Conservation (phyloP, 2,113 vertebrate genomes). For the Neoarius graeffei region DNA sequence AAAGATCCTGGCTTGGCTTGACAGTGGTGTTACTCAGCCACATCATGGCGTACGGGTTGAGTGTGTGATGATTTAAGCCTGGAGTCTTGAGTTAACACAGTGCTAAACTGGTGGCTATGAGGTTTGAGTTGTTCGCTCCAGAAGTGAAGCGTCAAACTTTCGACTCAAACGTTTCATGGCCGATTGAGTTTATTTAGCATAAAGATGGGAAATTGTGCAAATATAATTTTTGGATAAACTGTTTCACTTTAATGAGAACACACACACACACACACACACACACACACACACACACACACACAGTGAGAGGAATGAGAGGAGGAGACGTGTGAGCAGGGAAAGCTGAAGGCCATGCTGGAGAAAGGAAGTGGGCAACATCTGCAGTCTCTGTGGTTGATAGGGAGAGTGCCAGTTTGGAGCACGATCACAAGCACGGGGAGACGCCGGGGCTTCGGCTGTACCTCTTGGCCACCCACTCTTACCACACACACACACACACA, state of each 20-base stretch:
- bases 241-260: constrained; percentile 7
- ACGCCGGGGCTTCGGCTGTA: constrained; percentile 73
- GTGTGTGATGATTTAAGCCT: background rate
- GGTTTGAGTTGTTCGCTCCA: background rate
- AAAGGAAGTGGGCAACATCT: constrained; percentile 77
- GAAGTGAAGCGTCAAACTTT: background rate
- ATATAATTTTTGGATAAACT: background rate
- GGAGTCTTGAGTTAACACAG: background rate
- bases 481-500: constrained; percentile 60
- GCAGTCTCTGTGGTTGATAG: constrained; percentile 79
- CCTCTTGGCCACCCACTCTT: constrained; percentile 76
- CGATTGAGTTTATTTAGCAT: background rate
- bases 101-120: background rate
- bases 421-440: constrained; percentile 73
- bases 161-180: too few relatives aligned
- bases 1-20: too few relatives aligned
- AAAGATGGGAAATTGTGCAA: background rate
- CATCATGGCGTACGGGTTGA: too few relatives aligned
- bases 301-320: constrained; percentile 23
- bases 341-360: constrained; percentile 76
- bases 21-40: too few relatives aligned
- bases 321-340: constrained; percentile 45
- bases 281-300: constrained; percentile 4
- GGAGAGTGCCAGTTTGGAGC: constrained; percentile 78
- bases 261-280: constrained; percentile 19